These are phyloP conservation scores for Benthosema pterotum DNA, from an alignment of 2,797 vertebrate genomes.

Conservation along the genomic window DNA sequence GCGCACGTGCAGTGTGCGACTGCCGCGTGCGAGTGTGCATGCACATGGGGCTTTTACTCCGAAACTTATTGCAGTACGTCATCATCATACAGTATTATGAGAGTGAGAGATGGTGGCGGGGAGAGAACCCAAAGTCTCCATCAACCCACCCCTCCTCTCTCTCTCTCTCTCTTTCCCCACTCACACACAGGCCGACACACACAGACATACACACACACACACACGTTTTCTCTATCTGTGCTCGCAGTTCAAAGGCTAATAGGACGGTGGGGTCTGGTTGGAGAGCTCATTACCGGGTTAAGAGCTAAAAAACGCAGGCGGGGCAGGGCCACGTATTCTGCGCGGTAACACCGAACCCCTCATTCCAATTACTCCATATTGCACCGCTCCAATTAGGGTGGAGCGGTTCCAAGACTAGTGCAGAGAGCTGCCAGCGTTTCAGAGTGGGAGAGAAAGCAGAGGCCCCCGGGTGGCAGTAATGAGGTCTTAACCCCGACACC, in stretches of 20 bases:
- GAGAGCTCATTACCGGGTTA: constrained; percentile 71
- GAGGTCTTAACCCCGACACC: constrained; percentile 74
- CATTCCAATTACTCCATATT: constrained; percentile 68
- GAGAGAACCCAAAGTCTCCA: constrained; percentile 23
- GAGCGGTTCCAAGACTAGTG: constrained; percentile 64
- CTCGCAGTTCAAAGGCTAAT: constrained; percentile 63
- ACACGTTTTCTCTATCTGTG: constrained; percentile 21
- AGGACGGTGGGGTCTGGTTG: constrained; percentile 56
- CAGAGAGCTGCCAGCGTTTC: constrained; percentile 61
- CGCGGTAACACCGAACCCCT: constrained; percentile 48
- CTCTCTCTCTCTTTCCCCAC: constrained; percentile 12
- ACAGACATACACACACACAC: too few species aligned
- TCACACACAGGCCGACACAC: too few species aligned
- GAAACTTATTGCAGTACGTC: constrained; percentile 20
- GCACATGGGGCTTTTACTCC: not conserved
- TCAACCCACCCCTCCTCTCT: not conserved
- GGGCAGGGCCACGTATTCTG: constrained; percentile 42
- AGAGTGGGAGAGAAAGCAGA: constrained; percentile 66
- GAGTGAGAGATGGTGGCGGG: not conserved
- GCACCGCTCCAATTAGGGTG: constrained; percentile 67
- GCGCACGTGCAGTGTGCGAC: constrained; percentile 15
- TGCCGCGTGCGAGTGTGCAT: constrained; percentile 25
- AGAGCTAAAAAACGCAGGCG: constrained; percentile 56
- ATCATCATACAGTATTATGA: constrained; percentile 23
- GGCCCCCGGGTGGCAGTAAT: constrained; percentile 72